phyloP scores from a whole-genome alignment of 2,113 vertebrate species.

The Fulica atra region DNA sequence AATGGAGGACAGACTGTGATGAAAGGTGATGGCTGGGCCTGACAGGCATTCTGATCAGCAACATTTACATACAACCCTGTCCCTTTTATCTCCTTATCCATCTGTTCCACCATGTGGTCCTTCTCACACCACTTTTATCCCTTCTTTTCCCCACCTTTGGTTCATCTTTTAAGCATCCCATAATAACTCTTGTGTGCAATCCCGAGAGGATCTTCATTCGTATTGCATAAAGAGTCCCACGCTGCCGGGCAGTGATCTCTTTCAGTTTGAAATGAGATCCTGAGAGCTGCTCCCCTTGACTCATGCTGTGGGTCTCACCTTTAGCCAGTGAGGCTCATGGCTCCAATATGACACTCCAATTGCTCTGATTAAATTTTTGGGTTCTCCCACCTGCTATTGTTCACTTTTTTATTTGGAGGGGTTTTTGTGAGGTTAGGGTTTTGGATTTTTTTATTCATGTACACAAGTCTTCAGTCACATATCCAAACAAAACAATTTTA shows the following conservation, averaged over 20 bases:
- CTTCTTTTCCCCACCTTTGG: background rate
- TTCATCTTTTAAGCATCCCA: background rate
- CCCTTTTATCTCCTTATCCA: background rate
- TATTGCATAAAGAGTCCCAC: background rate
- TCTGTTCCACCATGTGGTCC: background rate
- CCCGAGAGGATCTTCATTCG: background rate
- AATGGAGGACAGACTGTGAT: background rate
- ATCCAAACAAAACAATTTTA: background rate
- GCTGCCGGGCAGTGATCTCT: accelerated
- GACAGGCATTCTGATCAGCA: background rate
- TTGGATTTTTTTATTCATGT: background rate
- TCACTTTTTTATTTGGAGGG: background rate
- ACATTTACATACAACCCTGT: background rate
- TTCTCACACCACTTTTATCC: background rate
- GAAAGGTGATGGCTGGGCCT: background rate
- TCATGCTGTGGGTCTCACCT: background rate
- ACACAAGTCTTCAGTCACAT: background rate
- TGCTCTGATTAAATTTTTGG: background rate
- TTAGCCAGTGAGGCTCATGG: background rate
- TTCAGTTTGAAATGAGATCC: background rate
- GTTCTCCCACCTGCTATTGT: background rate
- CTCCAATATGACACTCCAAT: background rate
- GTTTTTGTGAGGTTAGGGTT: background rate
- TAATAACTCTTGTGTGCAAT: background rate
- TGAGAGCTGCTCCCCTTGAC: background rate